These are phyloP conservation scores for Orycteropus afer DNA, from an alignment of 2,113 vertebrate species.

Conservation along the genomic window DNA sequence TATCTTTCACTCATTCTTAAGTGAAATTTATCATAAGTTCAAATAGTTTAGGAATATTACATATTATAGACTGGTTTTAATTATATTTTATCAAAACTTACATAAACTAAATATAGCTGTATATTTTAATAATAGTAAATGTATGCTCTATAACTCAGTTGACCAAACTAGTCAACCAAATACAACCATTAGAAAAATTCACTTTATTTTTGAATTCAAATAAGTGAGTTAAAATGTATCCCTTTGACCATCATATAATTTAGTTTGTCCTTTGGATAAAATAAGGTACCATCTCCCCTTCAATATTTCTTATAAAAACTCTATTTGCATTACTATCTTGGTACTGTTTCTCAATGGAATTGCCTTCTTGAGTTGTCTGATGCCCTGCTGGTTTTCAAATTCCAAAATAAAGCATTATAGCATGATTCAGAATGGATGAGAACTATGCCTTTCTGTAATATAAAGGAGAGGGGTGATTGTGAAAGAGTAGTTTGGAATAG, in stretches of 20 bases:
- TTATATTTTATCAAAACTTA: slow-evolving; percentile 14
- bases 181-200: slow-evolving; percentile 32
- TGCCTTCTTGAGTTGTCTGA: slow-evolving; percentile 38
- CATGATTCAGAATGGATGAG: background rate
- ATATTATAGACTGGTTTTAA: slow-evolving; percentile 38
- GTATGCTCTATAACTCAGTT: background rate
- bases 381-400: background rate
- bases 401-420: slow-evolving; percentile 3
- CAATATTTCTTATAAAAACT: background rate
- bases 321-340: slow-evolving; percentile 4
- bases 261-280: slow-evolving; percentile 42
- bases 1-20: slow-evolving; percentile 35
- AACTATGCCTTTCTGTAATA: background rate
- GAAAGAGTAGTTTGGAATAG: slow-evolving; percentile 9
- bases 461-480: background rate
- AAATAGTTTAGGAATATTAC: background rate
- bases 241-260: background rate
- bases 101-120: background rate
- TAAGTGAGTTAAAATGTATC: slow-evolving; percentile 31
- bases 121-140: slow-evolving; percentile 22
- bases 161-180: slow-evolving; percentile 16
- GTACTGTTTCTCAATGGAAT: slow-evolving; percentile 1
- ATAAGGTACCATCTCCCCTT: background rate
- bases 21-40: slow-evolving; percentile 23
- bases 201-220: slow-evolving; percentile 43